Evolutionary conservation across 1,140 invertebrate genomes (phyloP).

Genomic region (Nasonia vitripennis): DNA sequence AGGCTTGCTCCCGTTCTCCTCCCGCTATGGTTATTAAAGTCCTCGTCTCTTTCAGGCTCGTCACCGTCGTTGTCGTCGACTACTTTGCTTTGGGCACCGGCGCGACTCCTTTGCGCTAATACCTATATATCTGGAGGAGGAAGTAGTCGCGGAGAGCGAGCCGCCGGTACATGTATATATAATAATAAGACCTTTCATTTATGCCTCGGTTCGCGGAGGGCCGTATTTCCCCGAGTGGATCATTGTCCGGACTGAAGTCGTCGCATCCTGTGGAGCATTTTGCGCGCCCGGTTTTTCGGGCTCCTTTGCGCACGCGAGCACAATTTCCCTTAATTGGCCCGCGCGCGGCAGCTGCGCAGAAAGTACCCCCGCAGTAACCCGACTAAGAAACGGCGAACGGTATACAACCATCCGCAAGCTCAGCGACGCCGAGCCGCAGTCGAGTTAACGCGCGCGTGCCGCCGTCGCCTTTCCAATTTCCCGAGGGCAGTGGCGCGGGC

Average conservation of each 20-base stretch:
- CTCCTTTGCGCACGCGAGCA: too few relatives aligned
- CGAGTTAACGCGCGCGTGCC: too few relatives aligned
- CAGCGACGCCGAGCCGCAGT: not conserved
- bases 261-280: not conserved
- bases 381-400: too few relatives aligned
- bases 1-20: not conserved
- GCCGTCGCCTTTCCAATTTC: not conserved
- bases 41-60: conserved; percentile 5
- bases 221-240: not conserved
- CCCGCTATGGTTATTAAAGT: conserved; percentile 41
- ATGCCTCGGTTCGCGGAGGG: not conserved
- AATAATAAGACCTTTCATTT: not conserved
- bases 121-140: not conserved
- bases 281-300: not conserved
- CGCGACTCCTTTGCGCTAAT: not conserved
- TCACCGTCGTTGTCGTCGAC: conserved; percentile 6
- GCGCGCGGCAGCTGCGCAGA: too few relatives aligned
- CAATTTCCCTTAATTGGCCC: not conserved
- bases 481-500: not conserved
- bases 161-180: not conserved
- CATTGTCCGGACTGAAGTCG: not conserved
- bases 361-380: too few relatives aligned
- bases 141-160: too few relatives aligned
- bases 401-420: not conserved
- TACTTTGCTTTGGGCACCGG: not conserved